These are phyloP conservation scores for Halocynthia aurantium DNA, from an alignment of 23 tunicate genomes.

Conservation along the genomic window DNA sequence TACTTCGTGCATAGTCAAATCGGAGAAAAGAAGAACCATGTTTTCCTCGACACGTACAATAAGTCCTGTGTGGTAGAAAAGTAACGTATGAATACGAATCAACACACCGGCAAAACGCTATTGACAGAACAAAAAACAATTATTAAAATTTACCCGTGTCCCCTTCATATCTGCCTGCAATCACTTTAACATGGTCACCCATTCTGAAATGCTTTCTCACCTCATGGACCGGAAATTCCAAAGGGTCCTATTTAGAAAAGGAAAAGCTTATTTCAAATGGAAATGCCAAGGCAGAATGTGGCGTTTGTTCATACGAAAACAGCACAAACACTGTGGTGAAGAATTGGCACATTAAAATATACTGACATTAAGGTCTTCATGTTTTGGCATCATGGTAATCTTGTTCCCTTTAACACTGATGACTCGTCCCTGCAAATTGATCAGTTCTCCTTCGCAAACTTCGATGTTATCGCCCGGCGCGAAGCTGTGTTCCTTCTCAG, in stretches of 20 bases:
- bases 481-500: conserved; percentile 41
- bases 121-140: neutral
- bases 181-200: conserved; percentile 99
- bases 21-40: conserved; percentile 87
- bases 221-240: conserved; percentile 85
- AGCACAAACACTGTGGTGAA: neutral
- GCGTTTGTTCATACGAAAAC: too few species aligned
- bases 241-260: conserved; percentile 56
- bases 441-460: conserved; percentile 91
- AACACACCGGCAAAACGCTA: neutral
- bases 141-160: conserved; percentile 65
- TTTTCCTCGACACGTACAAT: conserved; percentile 87
- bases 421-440: conserved; percentile 79
- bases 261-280: neutral
- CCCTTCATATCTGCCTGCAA: conserved; percentile 86
- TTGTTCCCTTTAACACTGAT: conserved; percentile 79
- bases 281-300: too few species aligned
- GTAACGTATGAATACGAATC: neutral
- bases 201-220: conserved; percentile 76
- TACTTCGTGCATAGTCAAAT: conserved; percentile 92
- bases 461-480: conserved; percentile 95
- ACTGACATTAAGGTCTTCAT: conserved; percentile 76
- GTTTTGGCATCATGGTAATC: conserved; percentile 94
- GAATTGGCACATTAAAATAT: neutral
- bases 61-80: conserved; percentile 41